These are phyloP conservation scores for Toxonevra muliebris DNA, from an alignment of 2,888 invertebrate species.

Conservation along the genomic window DNA sequence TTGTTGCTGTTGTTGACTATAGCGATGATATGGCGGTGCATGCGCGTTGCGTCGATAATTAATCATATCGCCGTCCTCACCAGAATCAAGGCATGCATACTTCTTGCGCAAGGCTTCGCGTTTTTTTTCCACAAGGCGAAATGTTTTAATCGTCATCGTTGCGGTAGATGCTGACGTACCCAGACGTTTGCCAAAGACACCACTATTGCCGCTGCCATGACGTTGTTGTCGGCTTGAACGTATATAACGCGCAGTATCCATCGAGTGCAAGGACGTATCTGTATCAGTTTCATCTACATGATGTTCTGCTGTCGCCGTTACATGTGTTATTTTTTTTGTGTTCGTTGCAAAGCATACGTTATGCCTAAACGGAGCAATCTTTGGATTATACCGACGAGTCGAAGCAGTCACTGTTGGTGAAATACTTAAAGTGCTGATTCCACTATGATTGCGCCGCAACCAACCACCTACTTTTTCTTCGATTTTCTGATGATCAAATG, in stretches of 20 bases:
- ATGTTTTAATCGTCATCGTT: constrained; percentile 56
- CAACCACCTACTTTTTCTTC: constrained; percentile 56
- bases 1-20: neutral
- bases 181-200: neutral
- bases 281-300: constrained; percentile 18
- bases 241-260: constrained; percentile 59
- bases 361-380: neutral
- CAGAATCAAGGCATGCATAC: constrained; percentile 45
- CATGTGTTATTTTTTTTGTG: too few relatives aligned
- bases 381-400: neutral
- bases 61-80: constrained; percentile 46
- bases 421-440: neutral
- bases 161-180: constrained; percentile 35
- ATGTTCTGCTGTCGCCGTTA: neutral
- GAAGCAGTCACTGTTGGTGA: neutral
- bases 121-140: constrained; percentile 49
- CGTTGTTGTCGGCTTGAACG: constrained; percentile 50
- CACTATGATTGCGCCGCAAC: constrained; percentile 49
- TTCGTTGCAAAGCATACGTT: neutral
- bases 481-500: constrained; percentile 56
- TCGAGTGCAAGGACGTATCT: constrained; percentile 53
- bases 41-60: constrained; percentile 35
- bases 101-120: constrained; percentile 51
- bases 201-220: constrained; percentile 3
- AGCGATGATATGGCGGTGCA: neutral